phyloP scores from a whole-genome alignment of 2,888 invertebrate genomes.

The Platycheirus albimanus region DNA sequence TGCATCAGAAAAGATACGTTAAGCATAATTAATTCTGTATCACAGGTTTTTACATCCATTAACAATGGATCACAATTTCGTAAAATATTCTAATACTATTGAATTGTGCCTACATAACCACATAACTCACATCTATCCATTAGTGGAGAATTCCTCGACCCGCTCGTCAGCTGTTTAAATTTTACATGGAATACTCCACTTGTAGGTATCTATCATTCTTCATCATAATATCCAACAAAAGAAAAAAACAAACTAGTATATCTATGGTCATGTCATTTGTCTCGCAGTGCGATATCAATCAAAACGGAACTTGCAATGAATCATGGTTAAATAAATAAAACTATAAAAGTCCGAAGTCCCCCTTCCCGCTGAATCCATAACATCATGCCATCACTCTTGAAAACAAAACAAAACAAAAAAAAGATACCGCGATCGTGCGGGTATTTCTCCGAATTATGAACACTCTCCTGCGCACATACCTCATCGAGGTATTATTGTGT shows the following conservation, averaged over 20 bases:
- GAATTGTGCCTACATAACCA: too few relatives aligned
- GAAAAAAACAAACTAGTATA: conserved; percentile 14
- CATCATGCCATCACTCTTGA: neutral
- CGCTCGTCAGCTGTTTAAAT: neutral
- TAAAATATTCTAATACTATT: too few relatives aligned
- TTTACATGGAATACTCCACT: neutral
- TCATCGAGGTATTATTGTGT: conserved; percentile 11
- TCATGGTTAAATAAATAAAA: conserved; percentile 37
- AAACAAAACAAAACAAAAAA: neutral
- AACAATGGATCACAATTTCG: too few relatives aligned
- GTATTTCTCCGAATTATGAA: conserved; percentile 60
- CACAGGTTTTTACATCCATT: too few relatives aligned
- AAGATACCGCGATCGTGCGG: conserved; percentile 58
- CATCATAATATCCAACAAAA: too few relatives aligned
- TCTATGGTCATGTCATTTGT: conserved; percentile 65
- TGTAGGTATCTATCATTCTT: conserved; percentile 10
- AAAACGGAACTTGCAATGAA: conserved; percentile 66
- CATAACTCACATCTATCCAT: too few relatives aligned
- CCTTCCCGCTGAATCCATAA: neutral
- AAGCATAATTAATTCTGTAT: too few relatives aligned
- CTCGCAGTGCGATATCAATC: conserved; percentile 63
- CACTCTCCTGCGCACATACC: conserved; percentile 26
- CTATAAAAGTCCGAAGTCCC: conserved; percentile 2
- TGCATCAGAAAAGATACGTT: too few relatives aligned
- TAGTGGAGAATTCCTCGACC: neutral